phyloP scores from a whole-genome alignment of 2,113 vertebrate species.

The Brienomyrus brachyistius region DNA sequence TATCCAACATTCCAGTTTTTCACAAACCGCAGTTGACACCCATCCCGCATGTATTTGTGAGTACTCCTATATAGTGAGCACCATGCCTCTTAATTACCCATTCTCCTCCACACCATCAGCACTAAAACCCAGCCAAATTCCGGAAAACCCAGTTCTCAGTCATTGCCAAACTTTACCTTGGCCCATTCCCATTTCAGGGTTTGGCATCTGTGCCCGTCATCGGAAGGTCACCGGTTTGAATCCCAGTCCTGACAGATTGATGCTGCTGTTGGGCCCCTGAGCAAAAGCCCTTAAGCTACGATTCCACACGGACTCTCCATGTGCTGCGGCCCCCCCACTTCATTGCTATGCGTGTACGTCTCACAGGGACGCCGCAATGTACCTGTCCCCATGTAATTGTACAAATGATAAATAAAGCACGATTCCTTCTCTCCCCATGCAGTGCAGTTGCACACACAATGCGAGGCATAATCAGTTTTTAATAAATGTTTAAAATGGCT shows the following conservation, averaged over 20 bases:
- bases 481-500: background rate
- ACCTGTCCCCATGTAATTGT: background rate
- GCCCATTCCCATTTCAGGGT: background rate
- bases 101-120: background rate
- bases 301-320: background rate
- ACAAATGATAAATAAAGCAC: background rate
- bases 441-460: background rate
- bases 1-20: background rate
- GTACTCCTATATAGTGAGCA: background rate
- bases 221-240: background rate
- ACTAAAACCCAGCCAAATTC: background rate
- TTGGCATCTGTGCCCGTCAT: background rate
- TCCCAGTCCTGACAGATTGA: background rate
- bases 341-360: background rate
- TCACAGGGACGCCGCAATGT: background rate
- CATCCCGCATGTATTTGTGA: background rate
- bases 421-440: background rate
- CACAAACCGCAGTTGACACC: background rate
- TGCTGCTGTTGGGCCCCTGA: background rate
- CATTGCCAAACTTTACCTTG: background rate
- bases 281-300: background rate
- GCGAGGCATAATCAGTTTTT: background rate
- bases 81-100: background rate
- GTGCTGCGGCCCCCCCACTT: background rate
- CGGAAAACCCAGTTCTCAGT: background rate